Base-by-base conservation (phyloP, 2,113 vertebrate genomes). In the Sciurus niger region DNA sequence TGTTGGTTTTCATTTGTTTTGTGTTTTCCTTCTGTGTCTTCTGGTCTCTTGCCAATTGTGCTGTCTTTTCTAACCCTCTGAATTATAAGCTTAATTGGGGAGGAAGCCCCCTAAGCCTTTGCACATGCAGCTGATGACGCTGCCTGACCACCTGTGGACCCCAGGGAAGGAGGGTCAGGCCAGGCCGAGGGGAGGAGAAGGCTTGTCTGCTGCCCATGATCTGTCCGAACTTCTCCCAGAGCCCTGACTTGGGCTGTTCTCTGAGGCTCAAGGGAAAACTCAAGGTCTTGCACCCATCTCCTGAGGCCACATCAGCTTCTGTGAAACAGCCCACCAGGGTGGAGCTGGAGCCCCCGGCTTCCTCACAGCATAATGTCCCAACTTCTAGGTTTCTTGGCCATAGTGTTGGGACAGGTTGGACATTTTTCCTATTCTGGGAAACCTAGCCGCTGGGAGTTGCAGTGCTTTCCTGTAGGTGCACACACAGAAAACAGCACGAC, bases 201-300 rank as follows among this genome's bases (percentile, higher is more conserved):
- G 48, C 68, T 46, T 70, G 9, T 74, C 48, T 78, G 48, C n/a
- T 88, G 13, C 68, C 34, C 18, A 0, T 13, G 67, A 25, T 17
- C 92, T 91, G 74, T 51, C 55, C 60, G 77, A n/a, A 77, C 94
- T 89, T 90, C 85, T 87, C 87, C 43, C 14, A 74, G 87, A 94
- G 8, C 16, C 76, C 40, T 90, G 93, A 84, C 91, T 94, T 96
- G 96, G 94, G 90, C 76, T 97, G 34, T 89, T 93, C 89, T 97
- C 94, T 96, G 95, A 96, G 88, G 94, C 78, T 95, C 74, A 97
- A 96, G 98, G 96, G 95, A 97, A 98, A 97, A 96, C 86, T 97
- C 97, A 97, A 95, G 74, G 70, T 80, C 37, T 84, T 79, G 95
- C 25, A 0, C 10, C 3, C 37, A 10, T 43, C 8, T 17, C 74